A percentile compares a stretch with the other conserved stretches of the same genome.
phyloP scores from a whole-genome alignment of 1,140 invertebrate genomes.

The Listronotus oregonensis region DNA sequence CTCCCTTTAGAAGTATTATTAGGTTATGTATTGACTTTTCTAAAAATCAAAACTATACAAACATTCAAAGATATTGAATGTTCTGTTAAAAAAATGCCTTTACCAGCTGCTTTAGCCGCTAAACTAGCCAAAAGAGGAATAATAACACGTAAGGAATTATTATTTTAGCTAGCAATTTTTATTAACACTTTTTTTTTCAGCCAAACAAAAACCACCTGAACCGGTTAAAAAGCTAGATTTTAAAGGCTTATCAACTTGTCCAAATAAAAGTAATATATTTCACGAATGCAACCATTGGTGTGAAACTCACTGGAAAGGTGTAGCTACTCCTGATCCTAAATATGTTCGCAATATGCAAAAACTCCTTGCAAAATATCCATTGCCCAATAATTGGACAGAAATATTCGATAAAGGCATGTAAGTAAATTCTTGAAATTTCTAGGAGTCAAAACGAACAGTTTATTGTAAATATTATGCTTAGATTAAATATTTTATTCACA shows the following conservation, averaged over 20 bases:
- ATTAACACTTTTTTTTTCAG: slow-evolving; percentile 48
- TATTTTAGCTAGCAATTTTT: slow-evolving; percentile 84
- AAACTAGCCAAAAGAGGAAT: slow-evolving; percentile 86
- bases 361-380: slow-evolving; percentile 86
- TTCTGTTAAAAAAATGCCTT: slow-evolving; percentile 70
- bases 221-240: slow-evolving; percentile 60
- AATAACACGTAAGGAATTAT: slow-evolving; percentile 56
- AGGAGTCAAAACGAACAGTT: too few relatives aligned
- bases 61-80: too few relatives aligned
- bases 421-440: slow-evolving; percentile 38
- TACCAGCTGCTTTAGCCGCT: slow-evolving; percentile 84
- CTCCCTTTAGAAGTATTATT: too few relatives aligned
- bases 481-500: too few relatives aligned
- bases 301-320: slow-evolving; percentile 84
- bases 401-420: slow-evolving; percentile 88
- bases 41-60: too few relatives aligned
- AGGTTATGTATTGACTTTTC: too few relatives aligned
- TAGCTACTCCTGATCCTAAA: slow-evolving; percentile 69
- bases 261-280: slow-evolving; percentile 95
- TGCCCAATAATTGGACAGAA: slow-evolving; percentile 92
- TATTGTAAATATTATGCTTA: too few relatives aligned
- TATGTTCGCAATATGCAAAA: slow-evolving; percentile 76
- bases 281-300: slow-evolving; percentile 92
- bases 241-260: slow-evolving; percentile 79
- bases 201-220: slow-evolving; percentile 39